Evolutionary conservation across 2,888 invertebrate species (phyloP).

Genomic region (Tuta absoluta): DNA sequence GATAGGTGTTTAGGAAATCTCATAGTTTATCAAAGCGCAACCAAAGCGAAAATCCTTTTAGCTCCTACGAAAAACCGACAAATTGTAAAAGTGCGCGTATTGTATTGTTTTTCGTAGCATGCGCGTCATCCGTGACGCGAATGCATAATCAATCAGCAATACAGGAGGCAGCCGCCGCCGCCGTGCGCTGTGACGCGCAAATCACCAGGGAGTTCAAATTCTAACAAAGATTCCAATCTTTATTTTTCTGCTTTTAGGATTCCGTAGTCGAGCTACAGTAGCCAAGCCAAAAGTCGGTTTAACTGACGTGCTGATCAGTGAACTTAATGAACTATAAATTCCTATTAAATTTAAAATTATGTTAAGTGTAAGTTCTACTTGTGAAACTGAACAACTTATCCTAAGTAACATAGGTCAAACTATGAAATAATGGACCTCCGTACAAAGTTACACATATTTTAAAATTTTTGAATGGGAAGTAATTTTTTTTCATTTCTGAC

Average conservation of each 20-base stretch:
- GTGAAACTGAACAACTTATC: too few species aligned
- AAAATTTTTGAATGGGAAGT: too few species aligned
- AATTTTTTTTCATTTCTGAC: too few species aligned
- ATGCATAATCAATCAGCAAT: conserved; percentile 80
- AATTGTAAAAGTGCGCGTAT: conserved; percentile 30
- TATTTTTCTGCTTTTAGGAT: conserved; percentile 46
- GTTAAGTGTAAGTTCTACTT: too few species aligned
- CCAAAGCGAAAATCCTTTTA: neutral
- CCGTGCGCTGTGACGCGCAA: conserved; percentile 60
- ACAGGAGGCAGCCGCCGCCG: conserved; percentile 62
- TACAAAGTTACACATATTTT: too few species aligned
- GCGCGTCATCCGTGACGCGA: conserved; percentile 67
- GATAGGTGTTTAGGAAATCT: too few species aligned
- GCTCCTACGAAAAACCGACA: conserved; percentile 32
- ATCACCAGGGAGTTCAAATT: conserved; percentile 71
- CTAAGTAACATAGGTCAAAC: too few species aligned
- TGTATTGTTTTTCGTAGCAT: conserved; percentile 60
- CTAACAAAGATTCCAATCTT: conserved; percentile 69
- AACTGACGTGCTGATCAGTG: too few species aligned
- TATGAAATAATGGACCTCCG: too few species aligned
- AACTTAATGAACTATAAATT: too few species aligned
- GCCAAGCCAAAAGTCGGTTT: neutral
- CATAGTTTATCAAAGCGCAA: conserved; percentile 4
- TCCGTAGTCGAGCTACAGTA: neutral
- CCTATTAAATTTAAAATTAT: too few species aligned